A percentile compares a stretch with the other conserved stretches of the same genome.
phyloP scores from a whole-genome alignment of 2,113 vertebrate species.

The Marmota monax region DNA sequence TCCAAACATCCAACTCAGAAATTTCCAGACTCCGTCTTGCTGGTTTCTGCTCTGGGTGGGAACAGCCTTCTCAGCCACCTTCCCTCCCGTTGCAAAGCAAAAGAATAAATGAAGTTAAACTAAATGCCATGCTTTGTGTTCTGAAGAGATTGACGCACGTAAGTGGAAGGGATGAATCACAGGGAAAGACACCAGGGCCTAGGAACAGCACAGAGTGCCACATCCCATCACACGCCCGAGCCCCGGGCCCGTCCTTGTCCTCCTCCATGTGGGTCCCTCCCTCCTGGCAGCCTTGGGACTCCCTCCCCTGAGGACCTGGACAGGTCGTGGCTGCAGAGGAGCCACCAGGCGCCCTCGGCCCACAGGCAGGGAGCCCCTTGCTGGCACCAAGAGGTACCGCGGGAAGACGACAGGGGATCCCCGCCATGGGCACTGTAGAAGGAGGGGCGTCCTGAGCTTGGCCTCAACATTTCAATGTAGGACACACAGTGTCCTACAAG shows the following conservation, averaged over 20 bases:
- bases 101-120: not conserved
- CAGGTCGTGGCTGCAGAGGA: too few relatives aligned
- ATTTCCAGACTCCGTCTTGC: not conserved
- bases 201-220: not conserved
- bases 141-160: not conserved
- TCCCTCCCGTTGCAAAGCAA: too few relatives aligned
- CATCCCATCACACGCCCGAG: not conserved
- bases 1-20: not conserved
- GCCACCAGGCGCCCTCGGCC: fast-evolving
- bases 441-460: not conserved
- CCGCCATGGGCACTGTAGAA: not conserved
- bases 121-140: not conserved
- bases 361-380: not conserved
- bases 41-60: not conserved
- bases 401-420: fast-evolving
- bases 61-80: not conserved
- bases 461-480: not conserved
- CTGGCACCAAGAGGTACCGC: not conserved
- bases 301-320: not conserved
- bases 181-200: not conserved
- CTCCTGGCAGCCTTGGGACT: not conserved
- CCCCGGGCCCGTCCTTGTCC: not conserved
- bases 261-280: not conserved
- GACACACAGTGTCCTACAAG: not conserved
- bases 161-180: not conserved